phyloP scores from a whole-genome alignment of 2,113 vertebrate species.

The Cygnus atratus region DNA sequence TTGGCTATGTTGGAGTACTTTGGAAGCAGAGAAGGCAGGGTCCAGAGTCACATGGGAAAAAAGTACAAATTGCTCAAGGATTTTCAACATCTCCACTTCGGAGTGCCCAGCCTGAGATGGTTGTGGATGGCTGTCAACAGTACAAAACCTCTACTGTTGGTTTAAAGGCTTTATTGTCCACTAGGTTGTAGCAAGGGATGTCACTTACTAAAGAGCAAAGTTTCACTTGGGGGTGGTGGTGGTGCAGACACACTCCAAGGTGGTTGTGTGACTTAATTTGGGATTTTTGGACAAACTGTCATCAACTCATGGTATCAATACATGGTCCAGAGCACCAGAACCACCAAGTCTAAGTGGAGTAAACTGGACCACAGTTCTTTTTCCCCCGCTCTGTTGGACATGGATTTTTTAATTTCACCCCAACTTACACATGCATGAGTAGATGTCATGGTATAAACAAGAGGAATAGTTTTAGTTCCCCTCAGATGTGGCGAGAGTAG shows the following conservation, averaged over 20 bases:
- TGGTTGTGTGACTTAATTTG: not conserved
- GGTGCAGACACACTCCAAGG: not conserved
- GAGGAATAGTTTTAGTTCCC: not conserved
- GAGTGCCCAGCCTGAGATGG: not conserved
- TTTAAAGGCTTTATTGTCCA: not conserved
- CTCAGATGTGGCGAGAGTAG: not conserved
- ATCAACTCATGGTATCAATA: not conserved
- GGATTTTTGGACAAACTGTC: not conserved
- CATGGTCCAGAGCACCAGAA: not conserved
- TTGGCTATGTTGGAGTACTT: accelerated
- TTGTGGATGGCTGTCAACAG: not conserved
- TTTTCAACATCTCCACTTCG: not conserved
- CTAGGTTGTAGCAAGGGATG: accelerated
- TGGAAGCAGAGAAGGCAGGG: not conserved
- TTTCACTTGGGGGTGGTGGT: accelerated
- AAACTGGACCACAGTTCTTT: not conserved
- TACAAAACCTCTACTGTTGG: not conserved
- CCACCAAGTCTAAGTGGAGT: not conserved
- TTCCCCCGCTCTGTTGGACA: not conserved
- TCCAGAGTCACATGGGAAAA: not conserved
- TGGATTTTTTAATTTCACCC: not conserved
- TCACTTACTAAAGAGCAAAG: not conserved
- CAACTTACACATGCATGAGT: not conserved
- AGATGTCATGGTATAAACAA: not conserved
- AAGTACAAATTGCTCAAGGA: not conserved